Conservation (phyloP, 2,888 invertebrate species). For the Lamellibrachia satsuma region DNA sequence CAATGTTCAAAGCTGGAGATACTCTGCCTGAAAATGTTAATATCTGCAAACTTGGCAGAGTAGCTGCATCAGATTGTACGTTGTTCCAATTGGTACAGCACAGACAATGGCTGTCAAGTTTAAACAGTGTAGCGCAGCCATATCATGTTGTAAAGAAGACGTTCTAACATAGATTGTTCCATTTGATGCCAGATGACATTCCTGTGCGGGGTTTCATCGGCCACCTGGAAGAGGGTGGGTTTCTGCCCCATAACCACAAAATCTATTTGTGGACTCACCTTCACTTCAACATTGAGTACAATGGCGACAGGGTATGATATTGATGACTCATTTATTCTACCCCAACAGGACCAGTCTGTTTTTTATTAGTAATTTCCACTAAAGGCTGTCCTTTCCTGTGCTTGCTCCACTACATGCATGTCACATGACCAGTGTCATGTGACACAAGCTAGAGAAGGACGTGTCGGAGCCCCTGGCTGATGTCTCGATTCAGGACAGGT, state of each 20-base stretch:
- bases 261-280: slow-evolving; percentile 68
- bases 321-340: background rate
- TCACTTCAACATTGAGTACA: slow-evolving; percentile 68
- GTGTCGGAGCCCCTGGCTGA: too few relatives aligned
- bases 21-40: too few relatives aligned
- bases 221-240: slow-evolving; percentile 67
- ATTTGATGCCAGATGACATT: slow-evolving; percentile 66
- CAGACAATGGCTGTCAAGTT: too few relatives aligned
- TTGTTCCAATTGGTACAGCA: too few relatives aligned
- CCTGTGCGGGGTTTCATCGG: slow-evolving; percentile 69
- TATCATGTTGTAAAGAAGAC: background rate
- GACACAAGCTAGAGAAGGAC: too few relatives aligned
- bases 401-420: background rate
- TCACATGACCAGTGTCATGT: too few relatives aligned
- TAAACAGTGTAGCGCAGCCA: background rate
- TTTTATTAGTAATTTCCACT: background rate
- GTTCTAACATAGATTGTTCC: background rate
- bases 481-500: too few relatives aligned
- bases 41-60: too few relatives aligned
- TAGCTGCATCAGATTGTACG: too few relatives aligned
- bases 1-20: too few relatives aligned
- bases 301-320: slow-evolving; percentile 64
- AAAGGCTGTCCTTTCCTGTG: background rate
- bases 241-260: slow-evolving; percentile 68
- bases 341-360: background rate